Percentiles rank a stretch among this genome's conserved stretches.
Conservation (phyloP, 2,888 invertebrate species). For the Drosophila mercatorum region DNA sequence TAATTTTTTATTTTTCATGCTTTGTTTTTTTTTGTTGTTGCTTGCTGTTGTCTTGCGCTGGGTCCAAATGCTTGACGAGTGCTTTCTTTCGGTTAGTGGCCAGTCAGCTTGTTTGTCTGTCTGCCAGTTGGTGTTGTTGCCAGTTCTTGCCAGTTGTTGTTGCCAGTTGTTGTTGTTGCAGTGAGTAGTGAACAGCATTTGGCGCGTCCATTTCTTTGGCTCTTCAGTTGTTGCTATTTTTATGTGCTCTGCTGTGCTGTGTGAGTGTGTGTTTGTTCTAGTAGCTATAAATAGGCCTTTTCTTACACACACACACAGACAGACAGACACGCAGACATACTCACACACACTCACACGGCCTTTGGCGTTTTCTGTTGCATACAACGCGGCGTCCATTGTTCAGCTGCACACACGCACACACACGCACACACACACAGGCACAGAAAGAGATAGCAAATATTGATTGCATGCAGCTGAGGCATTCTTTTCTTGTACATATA, state of each 20-base stretch:
- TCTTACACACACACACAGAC: conserved; percentile 20
- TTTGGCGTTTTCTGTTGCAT: conserved; percentile 61
- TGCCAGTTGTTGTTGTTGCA: conserved; percentile 6
- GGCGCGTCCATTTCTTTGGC: conserved; percentile 41
- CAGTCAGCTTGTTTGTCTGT: conserved; percentile 27
- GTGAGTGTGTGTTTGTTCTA: conserved; percentile 22
- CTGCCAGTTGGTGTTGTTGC: conserved; percentile 18
- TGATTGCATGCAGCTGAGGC: conserved; percentile 47
- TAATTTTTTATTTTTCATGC: conserved; percentile 11
- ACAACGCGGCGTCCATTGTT: conserved; percentile 43
- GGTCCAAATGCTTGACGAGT: conserved; percentile 31
- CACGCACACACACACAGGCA: not conserved
- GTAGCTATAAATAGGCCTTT: conserved; percentile 60
- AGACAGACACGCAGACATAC: not conserved
- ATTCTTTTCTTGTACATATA: conserved; percentile 22
- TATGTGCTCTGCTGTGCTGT: conserved; percentile 27
- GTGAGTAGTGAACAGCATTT: conserved; percentile 34
- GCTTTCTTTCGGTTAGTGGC: conserved; percentile 31
- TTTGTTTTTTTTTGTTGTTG: not conserved
- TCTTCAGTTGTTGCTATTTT: conserved; percentile 58
- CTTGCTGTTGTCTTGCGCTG: conserved; percentile 10
- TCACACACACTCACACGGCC: conserved; percentile 25
- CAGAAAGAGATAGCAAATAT: conserved; percentile 33
- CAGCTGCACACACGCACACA: conserved; percentile 8
- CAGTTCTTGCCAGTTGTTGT: not conserved